phyloP scores from a whole-genome alignment of 2,797 vertebrate species.

The Pterois miles region DNA sequence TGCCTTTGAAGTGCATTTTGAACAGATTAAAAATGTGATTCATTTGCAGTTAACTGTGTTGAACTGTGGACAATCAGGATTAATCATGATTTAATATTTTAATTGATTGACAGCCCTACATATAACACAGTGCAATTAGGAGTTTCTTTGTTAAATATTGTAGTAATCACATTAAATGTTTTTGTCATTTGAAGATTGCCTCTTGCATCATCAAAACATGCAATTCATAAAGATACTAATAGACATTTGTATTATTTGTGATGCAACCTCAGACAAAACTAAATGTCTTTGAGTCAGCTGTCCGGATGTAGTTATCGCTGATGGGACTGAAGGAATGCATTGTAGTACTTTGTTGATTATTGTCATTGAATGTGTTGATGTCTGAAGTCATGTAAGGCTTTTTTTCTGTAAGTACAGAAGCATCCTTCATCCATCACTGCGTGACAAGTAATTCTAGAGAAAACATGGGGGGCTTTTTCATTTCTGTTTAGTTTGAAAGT shows the following conservation, averaged over 20 bases:
- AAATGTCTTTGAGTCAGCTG: conserved; percentile 7
- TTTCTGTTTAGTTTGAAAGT: conserved; percentile 49
- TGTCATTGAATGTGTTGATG: conserved; percentile 9
- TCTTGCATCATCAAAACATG: conserved; percentile 5
- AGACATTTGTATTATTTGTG: conserved; percentile 4
- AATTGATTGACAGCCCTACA: not conserved
- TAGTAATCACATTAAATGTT: not conserved
- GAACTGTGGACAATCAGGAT: too few relatives aligned
- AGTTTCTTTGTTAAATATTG: not conserved
- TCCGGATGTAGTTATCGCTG: not conserved
- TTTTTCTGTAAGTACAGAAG: not conserved
- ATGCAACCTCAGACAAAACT: not conserved
- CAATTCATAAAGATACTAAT: not conserved
- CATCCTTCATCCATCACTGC: conserved; percentile 28
- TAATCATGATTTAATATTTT: too few relatives aligned
- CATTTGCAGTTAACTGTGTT: too few relatives aligned
- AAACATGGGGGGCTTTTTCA: not conserved
- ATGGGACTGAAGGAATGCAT: not conserved
- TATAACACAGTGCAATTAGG: not conserved
- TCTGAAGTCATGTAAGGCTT: conserved; percentile 22
- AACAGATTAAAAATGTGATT: too few relatives aligned
- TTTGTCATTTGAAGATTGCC: not conserved
- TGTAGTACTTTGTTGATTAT: conserved; percentile 5
- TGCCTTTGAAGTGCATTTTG: too few relatives aligned
- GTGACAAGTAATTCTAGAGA: conserved; percentile 5